Base-by-base conservation (phyloP, 2,797 vertebrate species). In the Cuniculus paca region DNA sequence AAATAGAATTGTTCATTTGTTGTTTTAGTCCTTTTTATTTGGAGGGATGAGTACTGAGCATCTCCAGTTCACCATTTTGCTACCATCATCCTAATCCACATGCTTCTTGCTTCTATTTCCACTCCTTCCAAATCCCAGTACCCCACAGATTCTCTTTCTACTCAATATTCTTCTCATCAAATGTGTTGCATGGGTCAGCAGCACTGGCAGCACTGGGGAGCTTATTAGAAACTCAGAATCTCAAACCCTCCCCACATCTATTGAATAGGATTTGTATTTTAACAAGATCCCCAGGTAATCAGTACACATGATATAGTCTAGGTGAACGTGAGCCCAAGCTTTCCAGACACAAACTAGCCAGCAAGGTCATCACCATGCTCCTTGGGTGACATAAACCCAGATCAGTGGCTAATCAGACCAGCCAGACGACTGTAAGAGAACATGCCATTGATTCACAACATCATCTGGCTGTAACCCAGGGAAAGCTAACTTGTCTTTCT, bases 401-500 rank as follows among this genome's bases (percentile, higher is more conserved):
- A 48, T 87, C 52, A 58, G 79, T 39, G 63, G 45, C 90, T 63
- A 28, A 31, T 34, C 42, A 50, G 22, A 22, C 56, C 4, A 60
- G 48, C 82, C 68, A 85, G 48, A 50, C 0, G 0, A 42, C 74
- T 16, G 1, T 16, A 54, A 48, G 45, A 90, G 52, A 81, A 87
- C 5, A 4, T 14, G 16, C 58, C 95, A 93, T 94, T 95, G 95
- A 95, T 79, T 96, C 96, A 97, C 80, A 87, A 10, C 81, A 82
- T 95, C 92, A 91, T 90, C 92, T 84, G 88, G 75, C 94, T 61
- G 4, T 82, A 86, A 87, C 60, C 36, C 61, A 95, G 48, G 80
- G 91, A 95, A 97, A 91, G 88, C 87, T 87, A 95, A 85, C 81
- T 94, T 87, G 60, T 70, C 90, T 90, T 45, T 95, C 50, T 81